These are phyloP conservation scores for Notothenia coriiceps DNA, from an alignment of 2,113 vertebrate species.

Conservation along the genomic window DNA sequence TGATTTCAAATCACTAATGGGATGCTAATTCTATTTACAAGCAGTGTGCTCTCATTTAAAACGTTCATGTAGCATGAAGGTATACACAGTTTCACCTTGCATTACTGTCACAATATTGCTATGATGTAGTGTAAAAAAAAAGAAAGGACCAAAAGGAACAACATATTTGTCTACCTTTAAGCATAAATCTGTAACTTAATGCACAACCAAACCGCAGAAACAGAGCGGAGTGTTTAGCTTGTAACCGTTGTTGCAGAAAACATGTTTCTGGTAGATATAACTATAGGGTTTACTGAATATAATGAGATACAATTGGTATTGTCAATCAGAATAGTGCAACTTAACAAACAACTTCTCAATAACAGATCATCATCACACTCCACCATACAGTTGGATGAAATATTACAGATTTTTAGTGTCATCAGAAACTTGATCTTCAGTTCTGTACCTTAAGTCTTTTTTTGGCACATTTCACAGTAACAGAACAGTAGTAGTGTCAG, in stretches of 20 bases:
- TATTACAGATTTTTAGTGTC: no score
- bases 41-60: constrained; percentile 22
- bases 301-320: not conserved
- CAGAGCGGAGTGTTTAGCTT: constrained; percentile 3
- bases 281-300: constrained; percentile 2
- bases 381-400: not conserved
- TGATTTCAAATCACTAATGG: constrained; percentile 28
- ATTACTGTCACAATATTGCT: constrained; percentile 41
- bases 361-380: not conserved
- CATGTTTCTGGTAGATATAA: not conserved
- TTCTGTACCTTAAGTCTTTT: constrained; percentile 16
- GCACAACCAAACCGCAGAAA: constrained; percentile 25
- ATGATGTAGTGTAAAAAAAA: constrained; percentile 11
- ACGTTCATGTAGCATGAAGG: constrained; percentile 24
- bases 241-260: not conserved
- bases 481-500: constrained; percentile 32
- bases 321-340: not conserved
- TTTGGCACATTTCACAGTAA: constrained; percentile 70
- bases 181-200: constrained; percentile 25
- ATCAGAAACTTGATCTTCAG: constrained; percentile 8
- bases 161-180: constrained; percentile 6
- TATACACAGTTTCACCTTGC: constrained; percentile 38
- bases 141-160: not conserved
- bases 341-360: not conserved
- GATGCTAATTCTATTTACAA: constrained; percentile 18